A percentile compares a stretch with the other conserved stretches of the same genome.
Conservation (phyloP, 2,797 vertebrate species). For the Xiphorhynchus erythropygius region DNA sequence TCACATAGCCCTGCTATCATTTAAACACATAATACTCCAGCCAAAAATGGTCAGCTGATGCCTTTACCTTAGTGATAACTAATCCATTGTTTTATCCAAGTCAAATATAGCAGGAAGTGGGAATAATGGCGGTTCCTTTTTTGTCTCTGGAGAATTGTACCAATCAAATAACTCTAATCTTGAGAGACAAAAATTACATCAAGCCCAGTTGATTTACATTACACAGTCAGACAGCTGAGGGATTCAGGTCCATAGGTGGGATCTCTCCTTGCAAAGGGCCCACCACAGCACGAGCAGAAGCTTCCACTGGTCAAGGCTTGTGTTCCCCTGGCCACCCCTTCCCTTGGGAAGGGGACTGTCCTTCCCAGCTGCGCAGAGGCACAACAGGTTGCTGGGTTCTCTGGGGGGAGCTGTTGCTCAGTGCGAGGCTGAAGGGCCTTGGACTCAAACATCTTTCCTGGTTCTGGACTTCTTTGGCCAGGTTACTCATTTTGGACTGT, state of each 20-base stretch:
- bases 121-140: background rate
- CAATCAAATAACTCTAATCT: background rate
- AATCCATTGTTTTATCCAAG: background rate
- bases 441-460: background rate
- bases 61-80: background rate
- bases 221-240: accelerated
- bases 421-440: background rate
- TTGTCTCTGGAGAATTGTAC: background rate
- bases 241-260: background rate
- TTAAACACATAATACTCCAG: background rate
- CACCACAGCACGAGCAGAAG: background rate
- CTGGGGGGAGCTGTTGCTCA: background rate
- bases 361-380: background rate
- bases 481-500: background rate
- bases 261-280: background rate
- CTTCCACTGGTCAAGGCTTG: background rate
- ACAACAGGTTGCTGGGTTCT: background rate
- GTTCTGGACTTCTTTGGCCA: background rate
- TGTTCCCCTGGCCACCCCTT: background rate
- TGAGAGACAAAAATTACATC: background rate
- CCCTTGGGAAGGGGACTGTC: background rate
- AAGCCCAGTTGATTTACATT: background rate
- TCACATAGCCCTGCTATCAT: background rate
- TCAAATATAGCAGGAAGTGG: background rate
- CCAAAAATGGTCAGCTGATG: background rate